A percentile compares a stretch with the other conserved stretches of the same genome.
phyloP scores from a whole-genome alignment of 2,888 invertebrate genomes.

The Limulus polyphemus region DNA sequence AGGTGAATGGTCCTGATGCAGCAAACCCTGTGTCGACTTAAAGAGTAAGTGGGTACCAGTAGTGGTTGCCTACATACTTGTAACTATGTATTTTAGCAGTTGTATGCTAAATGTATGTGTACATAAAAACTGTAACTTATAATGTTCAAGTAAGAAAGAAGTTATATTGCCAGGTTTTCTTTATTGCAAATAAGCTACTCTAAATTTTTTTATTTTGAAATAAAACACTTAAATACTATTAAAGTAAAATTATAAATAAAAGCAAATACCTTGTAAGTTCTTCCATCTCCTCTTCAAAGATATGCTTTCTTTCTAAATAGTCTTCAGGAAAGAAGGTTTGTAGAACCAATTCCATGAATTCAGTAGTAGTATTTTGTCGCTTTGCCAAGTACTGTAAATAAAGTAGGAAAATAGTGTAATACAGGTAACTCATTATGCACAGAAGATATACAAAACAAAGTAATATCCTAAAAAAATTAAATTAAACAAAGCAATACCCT shows the following conservation, averaged over 20 bases:
- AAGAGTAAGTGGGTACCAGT: too few relatives aligned
- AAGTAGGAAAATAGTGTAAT: slow-evolving; percentile 18
- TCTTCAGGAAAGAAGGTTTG: slow-evolving; percentile 51
- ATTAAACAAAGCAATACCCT: too few relatives aligned
- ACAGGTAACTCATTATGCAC: background rate
- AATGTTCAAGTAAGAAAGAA: background rate
- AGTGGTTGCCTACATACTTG: too few relatives aligned
- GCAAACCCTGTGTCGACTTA: too few relatives aligned
- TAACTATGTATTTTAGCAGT: too few relatives aligned
- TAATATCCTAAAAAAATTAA: too few relatives aligned
- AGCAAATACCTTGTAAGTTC: slow-evolving; percentile 27
- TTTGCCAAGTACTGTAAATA: slow-evolving; percentile 45
- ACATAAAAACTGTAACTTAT: too few relatives aligned
- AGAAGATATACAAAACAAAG: too few relatives aligned
- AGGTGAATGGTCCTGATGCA: too few relatives aligned
- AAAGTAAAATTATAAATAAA: background rate
- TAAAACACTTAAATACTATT: background rate
- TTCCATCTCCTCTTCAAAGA: slow-evolving; percentile 39
- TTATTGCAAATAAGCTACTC: background rate
- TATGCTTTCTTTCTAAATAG: slow-evolving; percentile 42
- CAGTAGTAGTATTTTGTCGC: slow-evolving; percentile 45
- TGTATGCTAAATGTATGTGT: too few relatives aligned
- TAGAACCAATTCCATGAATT: slow-evolving; percentile 55
- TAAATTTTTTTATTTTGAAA: background rate
- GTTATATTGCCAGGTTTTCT: background rate